phyloP scores from a whole-genome alignment of 2,888 invertebrate species.

The Oligia fasciuncula region DNA sequence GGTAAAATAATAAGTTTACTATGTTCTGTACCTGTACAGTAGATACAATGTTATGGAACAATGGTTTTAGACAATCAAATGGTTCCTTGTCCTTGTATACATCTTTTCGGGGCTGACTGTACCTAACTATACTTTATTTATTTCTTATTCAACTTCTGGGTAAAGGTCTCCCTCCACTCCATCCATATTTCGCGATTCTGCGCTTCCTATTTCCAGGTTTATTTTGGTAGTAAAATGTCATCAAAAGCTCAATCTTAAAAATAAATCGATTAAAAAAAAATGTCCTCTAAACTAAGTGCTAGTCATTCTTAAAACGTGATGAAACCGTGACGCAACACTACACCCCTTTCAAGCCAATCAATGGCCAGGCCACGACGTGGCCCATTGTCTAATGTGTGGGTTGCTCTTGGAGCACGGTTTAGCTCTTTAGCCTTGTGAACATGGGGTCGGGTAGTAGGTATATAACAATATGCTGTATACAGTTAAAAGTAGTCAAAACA shows the following conservation, averaged over 20 bases:
- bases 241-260: not conserved
- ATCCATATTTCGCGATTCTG: not conserved
- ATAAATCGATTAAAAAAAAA: not conserved
- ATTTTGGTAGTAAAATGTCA: not conserved
- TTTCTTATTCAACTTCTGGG: not conserved
- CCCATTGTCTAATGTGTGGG: constrained; percentile 46
- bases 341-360: constrained; percentile 29
- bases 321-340: constrained; percentile 41
- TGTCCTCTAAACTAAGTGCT: not conserved
- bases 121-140: not conserved
- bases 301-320: constrained; percentile 27
- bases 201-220: not conserved
- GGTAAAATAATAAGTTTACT: not conserved
- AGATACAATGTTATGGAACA: not conserved
- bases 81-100: not conserved
- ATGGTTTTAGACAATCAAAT: not conserved
- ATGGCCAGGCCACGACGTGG: constrained; percentile 11
- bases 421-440: constrained; percentile 42
- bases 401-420: constrained; percentile 37
- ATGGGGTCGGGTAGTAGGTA: not conserved
- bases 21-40: not conserved
- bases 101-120: not conserved
- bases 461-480: not conserved
- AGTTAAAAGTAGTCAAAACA: not conserved
- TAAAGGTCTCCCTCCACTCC: not conserved